Evolutionary conservation across 2,113 vertebrate species (phyloP), one percentile per base, ranked within the genome.

Genomic region (Manacus vitellinus): DNA sequence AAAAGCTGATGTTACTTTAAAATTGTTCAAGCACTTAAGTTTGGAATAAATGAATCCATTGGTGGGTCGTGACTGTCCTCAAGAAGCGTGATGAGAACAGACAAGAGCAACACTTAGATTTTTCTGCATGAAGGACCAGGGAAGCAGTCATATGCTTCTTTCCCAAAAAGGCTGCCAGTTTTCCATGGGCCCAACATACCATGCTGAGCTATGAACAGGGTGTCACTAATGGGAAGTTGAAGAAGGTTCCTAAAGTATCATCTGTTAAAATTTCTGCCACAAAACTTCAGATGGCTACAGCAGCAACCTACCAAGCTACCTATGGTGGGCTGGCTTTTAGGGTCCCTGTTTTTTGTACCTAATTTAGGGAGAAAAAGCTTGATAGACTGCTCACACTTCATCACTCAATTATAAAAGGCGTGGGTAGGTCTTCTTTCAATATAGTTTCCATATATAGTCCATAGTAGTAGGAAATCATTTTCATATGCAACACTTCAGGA

Each of bases 101-200:
- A 16, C 9, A 52, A 30, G 22, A 68, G 37, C 85, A 89, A 33
- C 28, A 25, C 16, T 13, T 24, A 0, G 5, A 20, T 51, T 46
- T 61, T 77, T 35, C 43, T 56, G 27, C 41, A 9, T 3, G 3
- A 9, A 37, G 51, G 30, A 8, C 35, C 25, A 35, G 8, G 25
- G 31, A 33, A 76, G 47, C 9, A 31, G 16, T 31, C 2, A 0
- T 1, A 4, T 14, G 17, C 18, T 39, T 35, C 37, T 70, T 84
- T 59, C 27, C n/a, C 23, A 41, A 0, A 8, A 28, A 49, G 37
- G n/a, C 3, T 39, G 14, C 15, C 14, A 6, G 1, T 15, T 55
- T 24, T 35, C 66, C 30, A 12, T 35, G 35, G 35, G 35, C 35
- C 35, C 35, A 35, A 35, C 35, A 35, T 35, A 35, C 66, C 30